Conservation (phyloP, 2,797 vertebrate genomes). For the Siniperca scherzeri region DNA sequence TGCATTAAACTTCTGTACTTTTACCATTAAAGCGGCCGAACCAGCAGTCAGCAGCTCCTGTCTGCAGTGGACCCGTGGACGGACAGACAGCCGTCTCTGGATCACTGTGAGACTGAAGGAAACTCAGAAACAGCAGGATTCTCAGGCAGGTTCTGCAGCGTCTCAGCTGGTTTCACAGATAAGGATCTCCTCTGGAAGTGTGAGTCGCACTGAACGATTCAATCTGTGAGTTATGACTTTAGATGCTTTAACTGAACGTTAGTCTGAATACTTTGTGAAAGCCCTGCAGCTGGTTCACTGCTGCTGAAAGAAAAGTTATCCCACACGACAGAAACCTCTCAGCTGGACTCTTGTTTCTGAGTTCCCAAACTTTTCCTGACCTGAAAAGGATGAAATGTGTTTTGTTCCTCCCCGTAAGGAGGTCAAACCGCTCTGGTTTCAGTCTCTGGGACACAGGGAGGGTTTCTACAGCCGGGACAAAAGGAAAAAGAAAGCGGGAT, state of each 20-base stretch:
- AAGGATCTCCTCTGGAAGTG: no score
- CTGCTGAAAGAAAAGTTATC: not conserved
- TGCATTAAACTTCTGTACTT: no score
- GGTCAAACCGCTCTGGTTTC: conserved; percentile 14
- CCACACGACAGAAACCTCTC: not conserved
- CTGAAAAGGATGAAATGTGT: not conserved
- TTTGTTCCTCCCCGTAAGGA: not conserved
- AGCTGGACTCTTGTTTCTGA: not conserved
- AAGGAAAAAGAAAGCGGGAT: not conserved
- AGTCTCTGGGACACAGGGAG: not conserved
- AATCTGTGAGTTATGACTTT: no score
- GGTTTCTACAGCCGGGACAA: not conserved
- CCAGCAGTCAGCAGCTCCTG: no score
- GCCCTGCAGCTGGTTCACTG: not conserved
- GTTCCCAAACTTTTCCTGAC: not conserved
- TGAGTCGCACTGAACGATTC: no score
- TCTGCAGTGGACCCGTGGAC: no score
- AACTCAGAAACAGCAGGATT: no score
- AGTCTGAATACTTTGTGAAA: not conserved
- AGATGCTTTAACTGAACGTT: not conserved
- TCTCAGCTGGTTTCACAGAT: no score
- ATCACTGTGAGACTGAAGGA: no score
- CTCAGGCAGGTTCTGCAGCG: no score
- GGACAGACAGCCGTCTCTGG: no score
- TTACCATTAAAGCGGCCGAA: no score